Percentiles rank a stretch among this genome's conserved stretches.
phyloP scores from a whole-genome alignment of 2,113 vertebrate species.

The Dipodomys ordii region DNA sequence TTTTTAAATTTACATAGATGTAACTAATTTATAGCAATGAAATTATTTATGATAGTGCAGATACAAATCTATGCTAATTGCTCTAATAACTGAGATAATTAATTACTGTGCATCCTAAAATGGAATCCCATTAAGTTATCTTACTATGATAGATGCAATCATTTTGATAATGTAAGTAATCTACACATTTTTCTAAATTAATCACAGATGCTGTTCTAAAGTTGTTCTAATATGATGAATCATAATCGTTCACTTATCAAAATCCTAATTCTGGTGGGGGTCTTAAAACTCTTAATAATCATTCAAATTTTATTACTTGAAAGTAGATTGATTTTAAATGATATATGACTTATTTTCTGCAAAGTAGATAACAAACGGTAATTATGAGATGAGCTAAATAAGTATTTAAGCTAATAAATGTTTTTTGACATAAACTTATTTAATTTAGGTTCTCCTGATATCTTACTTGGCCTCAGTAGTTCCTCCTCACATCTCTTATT shows the following conservation, averaged over 20 bases:
- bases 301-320: slow-evolving; percentile 70
- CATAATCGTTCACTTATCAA: slow-evolving; percentile 67
- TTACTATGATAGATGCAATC: slow-evolving; percentile 77
- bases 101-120: slow-evolving; percentile 80
- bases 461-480: not conserved
- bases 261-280: not conserved
- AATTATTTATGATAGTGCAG: slow-evolving; percentile 61
- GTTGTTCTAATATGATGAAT: slow-evolving; percentile 67
- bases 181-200: slow-evolving; percentile 75
- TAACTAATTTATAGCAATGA: slow-evolving; percentile 65
- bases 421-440: slow-evolving; percentile 6
- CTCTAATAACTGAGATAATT: slow-evolving; percentile 77
- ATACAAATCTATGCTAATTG: slow-evolving; percentile 71
- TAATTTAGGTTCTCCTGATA: not conserved
- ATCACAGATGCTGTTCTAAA: slow-evolving; percentile 73
- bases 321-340: slow-evolving; percentile 73
- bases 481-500: not conserved
- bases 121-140: slow-evolving; percentile 78
- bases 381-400: slow-evolving; percentile 56
- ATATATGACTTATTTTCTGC: slow-evolving; percentile 42
- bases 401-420: slow-evolving; percentile 38
- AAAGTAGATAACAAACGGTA: slow-evolving; percentile 12
- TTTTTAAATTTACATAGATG: slow-evolving; percentile 26
- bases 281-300: slow-evolving; percentile 75
- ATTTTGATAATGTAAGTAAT: slow-evolving; percentile 77